Conservation (phyloP, 2,113 vertebrate species). For the Edolisoma coerulescens region DNA sequence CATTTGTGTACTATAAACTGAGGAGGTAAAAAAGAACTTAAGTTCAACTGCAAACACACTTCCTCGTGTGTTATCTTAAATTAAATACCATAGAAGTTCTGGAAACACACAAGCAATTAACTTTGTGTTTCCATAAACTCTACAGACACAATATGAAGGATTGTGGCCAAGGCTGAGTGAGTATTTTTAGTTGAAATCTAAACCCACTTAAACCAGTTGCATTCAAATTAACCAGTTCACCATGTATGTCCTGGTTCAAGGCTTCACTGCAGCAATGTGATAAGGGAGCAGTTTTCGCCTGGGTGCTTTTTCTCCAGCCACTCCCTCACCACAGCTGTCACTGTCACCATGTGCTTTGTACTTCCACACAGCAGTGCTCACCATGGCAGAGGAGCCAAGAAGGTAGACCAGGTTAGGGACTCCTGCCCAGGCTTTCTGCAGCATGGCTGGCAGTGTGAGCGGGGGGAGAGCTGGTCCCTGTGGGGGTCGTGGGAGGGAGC, state of each 20-base stretch:
- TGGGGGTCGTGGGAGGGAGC: rapidly evolving
- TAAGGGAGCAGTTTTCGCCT: neutral
- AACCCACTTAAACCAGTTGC: slow-evolving; percentile 41
- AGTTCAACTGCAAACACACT: slow-evolving; percentile 45
- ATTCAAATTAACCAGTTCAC: neutral
- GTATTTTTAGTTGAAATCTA: slow-evolving; percentile 17
- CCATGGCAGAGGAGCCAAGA: neutral
- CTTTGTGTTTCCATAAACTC: slow-evolving; percentile 42
- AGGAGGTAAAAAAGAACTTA: slow-evolving; percentile 34
- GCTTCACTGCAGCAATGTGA: neutral
- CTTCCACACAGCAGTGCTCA: neutral
- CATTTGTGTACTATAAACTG: slow-evolving; percentile 68
- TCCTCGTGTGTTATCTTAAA: slow-evolving; percentile 53
- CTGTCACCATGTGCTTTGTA: rapidly evolving
- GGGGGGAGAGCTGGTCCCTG: rapidly evolving
- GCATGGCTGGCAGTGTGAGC: rapidly evolving
- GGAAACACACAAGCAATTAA: slow-evolving; percentile 49
- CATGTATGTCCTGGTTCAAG: neutral
- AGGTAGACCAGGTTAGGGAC: too few species aligned
- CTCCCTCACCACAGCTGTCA: neutral
- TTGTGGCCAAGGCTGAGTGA: neutral
- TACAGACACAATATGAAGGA: neutral
- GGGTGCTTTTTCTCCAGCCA: neutral
- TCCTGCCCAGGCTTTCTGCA: neutral
- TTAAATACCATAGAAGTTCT: slow-evolving; percentile 30